Evolutionary conservation across 1,140 invertebrate genomes (phyloP), one percentile per base, ranked within the genome.

Genomic region (Neodiprion lecontei): DNA sequence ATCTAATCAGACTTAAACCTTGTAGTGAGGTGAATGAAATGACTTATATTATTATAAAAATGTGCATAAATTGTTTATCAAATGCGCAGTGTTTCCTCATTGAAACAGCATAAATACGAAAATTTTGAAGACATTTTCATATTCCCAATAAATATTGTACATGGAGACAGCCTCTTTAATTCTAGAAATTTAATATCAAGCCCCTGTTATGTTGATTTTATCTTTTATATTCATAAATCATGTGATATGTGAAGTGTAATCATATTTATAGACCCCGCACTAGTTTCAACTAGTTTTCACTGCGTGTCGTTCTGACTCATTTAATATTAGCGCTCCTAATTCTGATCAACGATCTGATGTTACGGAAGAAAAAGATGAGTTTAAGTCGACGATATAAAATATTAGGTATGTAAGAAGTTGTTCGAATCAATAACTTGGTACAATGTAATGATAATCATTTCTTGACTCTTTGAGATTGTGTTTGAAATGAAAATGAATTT

Each of bases 141-240:
- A 79, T 75, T 79, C 67, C 75, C 53, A 77, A 79, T 79, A 77
- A 79, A 79, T 69, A 66, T 75, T 77, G 76, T 77, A 79, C 49
- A 71, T 61, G 53, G 53, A 61, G 53, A 61, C 28, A 40, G 28
- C 28, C 28, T 40, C 28, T 61, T 61, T 61, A 17, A 61, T 61
- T 61, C 53, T 61, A 61, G 53, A 61, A 61, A 61, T 17, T 14
- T 61, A 61, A 61, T 61, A 17, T 61, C 8, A 61, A 14, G n/a
- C 53, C 53, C 53, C n/a, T 61, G 53, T 17, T 17, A 61, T 9
- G 8, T 61, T 61, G 11, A 61, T 61, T 61, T 61, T 17, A 61
- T 17, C 11, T 61, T 61, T 61, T 61, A 17, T 14, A 14, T 17
- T 61, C 53, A 17, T 61, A 40, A 2, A 17, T 61, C 53, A 61